phyloP scores from a whole-genome alignment of 2,113 vertebrate genomes.

The Tragelaphus strepsiceros region DNA sequence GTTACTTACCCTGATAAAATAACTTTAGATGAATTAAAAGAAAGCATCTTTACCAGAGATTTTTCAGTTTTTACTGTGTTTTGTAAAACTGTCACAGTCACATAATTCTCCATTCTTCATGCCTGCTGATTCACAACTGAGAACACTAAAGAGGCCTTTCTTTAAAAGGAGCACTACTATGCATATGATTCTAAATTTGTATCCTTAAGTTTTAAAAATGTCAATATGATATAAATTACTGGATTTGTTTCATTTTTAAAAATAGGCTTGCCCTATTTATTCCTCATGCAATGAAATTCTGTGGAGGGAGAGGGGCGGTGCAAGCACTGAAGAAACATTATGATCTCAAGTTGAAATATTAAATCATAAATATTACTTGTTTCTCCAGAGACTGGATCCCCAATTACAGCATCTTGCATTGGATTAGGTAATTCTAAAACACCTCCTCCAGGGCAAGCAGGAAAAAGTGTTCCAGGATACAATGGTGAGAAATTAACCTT shows the following conservation, averaged over 20 bases:
- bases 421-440: slow-evolving; percentile 90
- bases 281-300: background rate
- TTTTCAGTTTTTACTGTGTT: background rate
- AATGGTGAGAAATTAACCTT: slow-evolving; percentile 83
- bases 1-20: background rate
- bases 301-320: background rate
- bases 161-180: background rate
- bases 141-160: background rate
- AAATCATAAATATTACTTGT: background rate
- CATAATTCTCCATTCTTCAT: background rate
- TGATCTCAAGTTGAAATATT: background rate
- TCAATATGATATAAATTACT: background rate
- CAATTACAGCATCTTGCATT: slow-evolving; percentile 92
- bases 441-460: slow-evolving; percentile 93
- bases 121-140: background rate
- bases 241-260: background rate
- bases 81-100: background rate
- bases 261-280: background rate
- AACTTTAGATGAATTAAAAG: background rate
- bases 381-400: slow-evolving; percentile 91
- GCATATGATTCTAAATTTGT: background rate
- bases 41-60: background rate
- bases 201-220: background rate
- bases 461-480: slow-evolving; percentile 94
- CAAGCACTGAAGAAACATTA: background rate